These are phyloP conservation scores for Montipora cactus DNA, from an alignment of 64 coral and sea anemone genomes.

Conservation along the genomic window DNA sequence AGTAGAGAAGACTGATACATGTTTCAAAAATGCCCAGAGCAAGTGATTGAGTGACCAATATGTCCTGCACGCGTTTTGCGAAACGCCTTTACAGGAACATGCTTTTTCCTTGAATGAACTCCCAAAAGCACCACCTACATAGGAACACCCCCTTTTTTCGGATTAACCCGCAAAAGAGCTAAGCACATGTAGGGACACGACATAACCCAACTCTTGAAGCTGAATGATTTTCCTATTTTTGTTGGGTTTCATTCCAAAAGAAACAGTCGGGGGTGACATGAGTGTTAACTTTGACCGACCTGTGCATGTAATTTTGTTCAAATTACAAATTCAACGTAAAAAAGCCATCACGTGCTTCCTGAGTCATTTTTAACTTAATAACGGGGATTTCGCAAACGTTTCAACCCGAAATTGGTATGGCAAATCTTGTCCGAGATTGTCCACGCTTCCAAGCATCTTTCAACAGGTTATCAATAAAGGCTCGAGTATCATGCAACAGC, in stretches of 20 bases:
- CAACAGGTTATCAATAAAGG: neutral
- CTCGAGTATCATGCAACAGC: too few relatives aligned
- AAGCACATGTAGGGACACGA: neutral
- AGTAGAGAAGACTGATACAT: neutral
- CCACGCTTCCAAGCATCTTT: neutral
- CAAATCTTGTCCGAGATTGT: too few relatives aligned
- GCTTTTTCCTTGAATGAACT: neutral
- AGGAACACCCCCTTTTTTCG: neutral
- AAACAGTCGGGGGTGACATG: neutral
- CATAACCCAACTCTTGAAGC: neutral
- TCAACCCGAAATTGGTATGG: too few relatives aligned
- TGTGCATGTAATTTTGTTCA: neutral
- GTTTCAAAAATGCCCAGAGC: neutral
- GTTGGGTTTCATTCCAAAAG: too few relatives aligned
- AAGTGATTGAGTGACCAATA: neutral
- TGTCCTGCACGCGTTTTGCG: neutral
- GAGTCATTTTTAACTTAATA: too few relatives aligned
- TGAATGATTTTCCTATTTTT: neutral
- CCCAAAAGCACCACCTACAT: neutral
- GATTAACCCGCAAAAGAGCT: neutral
- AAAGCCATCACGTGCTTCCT: too few relatives aligned
- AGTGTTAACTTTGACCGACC: neutral
- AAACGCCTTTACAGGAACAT: neutral
- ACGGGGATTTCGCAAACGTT: too few relatives aligned
- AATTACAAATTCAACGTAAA: neutral